Conservation (phyloP, 1,140 invertebrate genomes). For the Solenopsis invicta region DNA sequence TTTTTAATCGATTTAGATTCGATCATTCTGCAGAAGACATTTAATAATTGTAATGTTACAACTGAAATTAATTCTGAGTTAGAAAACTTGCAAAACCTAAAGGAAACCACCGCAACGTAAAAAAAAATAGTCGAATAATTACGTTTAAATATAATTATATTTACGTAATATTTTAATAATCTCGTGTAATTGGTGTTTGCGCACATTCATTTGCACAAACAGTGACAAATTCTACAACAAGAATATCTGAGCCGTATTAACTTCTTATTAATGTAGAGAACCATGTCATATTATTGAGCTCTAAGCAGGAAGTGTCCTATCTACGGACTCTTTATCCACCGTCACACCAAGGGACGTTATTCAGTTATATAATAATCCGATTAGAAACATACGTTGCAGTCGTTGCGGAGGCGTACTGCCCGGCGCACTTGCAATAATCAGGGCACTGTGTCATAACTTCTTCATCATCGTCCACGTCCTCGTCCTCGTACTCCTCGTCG, state of each 20-base stretch:
- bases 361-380: slow-evolving; percentile 44
- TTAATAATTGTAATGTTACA: background rate
- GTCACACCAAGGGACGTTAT: background rate
- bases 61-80: slow-evolving; percentile 14
- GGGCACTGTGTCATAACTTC: slow-evolving; percentile 80
- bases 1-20: background rate
- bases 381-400: slow-evolving; percentile 83
- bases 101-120: background rate
- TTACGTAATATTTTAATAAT: slow-evolving; percentile 24
- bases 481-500: slow-evolving; percentile 79
- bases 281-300: background rate
- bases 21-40: background rate
- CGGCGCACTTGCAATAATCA: slow-evolving; percentile 82
- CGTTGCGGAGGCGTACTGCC: slow-evolving; percentile 84
- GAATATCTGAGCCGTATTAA: background rate
- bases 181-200: background rate
- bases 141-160: background rate
- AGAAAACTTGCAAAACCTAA: background rate
- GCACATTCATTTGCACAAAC: background rate
- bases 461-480: slow-evolving; percentile 80
- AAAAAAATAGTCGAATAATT: background rate
- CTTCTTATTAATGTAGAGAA: background rate
- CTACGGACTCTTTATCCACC: slow-evolving; percentile 21
- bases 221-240: background rate
- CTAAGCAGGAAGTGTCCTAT: slow-evolving; percentile 25